Evolutionary conservation across 2,113 vertebrate genomes (phyloP).

Genomic region (Aix galericulata): DNA sequence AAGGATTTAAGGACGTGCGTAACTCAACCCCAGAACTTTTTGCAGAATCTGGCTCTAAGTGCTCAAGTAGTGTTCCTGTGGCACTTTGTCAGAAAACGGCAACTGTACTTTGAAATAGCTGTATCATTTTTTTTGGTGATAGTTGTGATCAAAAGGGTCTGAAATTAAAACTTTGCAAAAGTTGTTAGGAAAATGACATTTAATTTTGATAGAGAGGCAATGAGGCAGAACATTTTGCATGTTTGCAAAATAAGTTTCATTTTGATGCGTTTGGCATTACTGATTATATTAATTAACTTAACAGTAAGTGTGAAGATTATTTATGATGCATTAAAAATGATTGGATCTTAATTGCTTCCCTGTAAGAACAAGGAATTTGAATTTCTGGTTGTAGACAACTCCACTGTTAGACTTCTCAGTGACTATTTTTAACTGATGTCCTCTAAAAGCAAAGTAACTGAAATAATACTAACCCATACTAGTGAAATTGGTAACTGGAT

Average conservation of each 20-base stretch:
- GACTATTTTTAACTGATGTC: constrained; percentile 33
- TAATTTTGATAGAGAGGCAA: constrained; percentile 65
- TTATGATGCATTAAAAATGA: constrained; percentile 76
- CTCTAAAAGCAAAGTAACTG: constrained; percentile 29
- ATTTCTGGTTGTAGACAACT: constrained; percentile 56
- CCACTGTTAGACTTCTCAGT: neutral
- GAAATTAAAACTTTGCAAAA: constrained; percentile 61
- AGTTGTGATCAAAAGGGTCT: constrained; percentile 22
- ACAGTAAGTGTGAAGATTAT: constrained; percentile 76
- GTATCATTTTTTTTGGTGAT: neutral
- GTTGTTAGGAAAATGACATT: constrained; percentile 68
- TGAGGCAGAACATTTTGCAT: constrained; percentile 70
- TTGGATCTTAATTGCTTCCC: constrained; percentile 72
- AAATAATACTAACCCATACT: neutral
- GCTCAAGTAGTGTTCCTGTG: constrained; percentile 5
- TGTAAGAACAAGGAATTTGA: constrained; percentile 65
- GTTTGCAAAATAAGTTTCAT: constrained; percentile 78
- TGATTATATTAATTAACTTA: constrained; percentile 80
- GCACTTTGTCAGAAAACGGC: neutral
- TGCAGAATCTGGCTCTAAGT: constrained; percentile 19
- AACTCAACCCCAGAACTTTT: constrained; percentile 42
- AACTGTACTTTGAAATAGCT: neutral
- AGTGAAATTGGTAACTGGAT: neutral
- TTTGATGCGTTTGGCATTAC: constrained; percentile 72
- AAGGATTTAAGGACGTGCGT: constrained; percentile 17